Evolutionary conservation across 2,113 vertebrate species (phyloP).

Genomic region (Ictalurus furcatus): DNA sequence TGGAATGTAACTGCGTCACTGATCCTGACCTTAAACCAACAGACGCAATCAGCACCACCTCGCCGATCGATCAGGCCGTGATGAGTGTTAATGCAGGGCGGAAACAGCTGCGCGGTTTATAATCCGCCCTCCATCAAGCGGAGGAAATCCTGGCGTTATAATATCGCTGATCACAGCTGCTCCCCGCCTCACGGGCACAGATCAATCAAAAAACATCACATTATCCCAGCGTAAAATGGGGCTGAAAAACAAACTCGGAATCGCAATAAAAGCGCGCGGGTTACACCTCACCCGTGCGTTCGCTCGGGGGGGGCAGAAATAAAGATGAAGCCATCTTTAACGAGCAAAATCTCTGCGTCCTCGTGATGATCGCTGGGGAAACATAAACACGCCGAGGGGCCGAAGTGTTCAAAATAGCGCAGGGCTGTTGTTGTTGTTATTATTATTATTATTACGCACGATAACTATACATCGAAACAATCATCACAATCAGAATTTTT

Average conservation of each 20-base stretch:
- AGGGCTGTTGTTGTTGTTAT: too few species aligned
- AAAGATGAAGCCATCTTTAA: conserved; percentile 14
- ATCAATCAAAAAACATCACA: conserved; percentile 65
- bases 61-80: conserved; percentile 37
- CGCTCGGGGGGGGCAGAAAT: neutral
- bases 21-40: conserved; percentile 38
- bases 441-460: neutral
- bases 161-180: conserved; percentile 64
- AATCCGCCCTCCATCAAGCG: conserved; percentile 33
- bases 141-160: conserved; percentile 45
- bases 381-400: neutral
- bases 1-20: conserved; percentile 51
- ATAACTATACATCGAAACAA: neutral
- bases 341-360: conserved; percentile 6
- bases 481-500: neutral
- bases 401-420: neutral
- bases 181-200: conserved; percentile 59
- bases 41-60: conserved; percentile 55
- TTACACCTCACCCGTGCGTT: neutral
- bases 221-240: conserved; percentile 27
- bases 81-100: conserved; percentile 50
- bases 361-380: neutral
- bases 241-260: conserved; percentile 29
- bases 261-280: conserved; percentile 53
- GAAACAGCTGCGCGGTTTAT: conserved; percentile 46